A percentile compares a stretch with the other conserved stretches of the same genome.
Evolutionary conservation across 2,797 vertebrate species (phyloP).

Genomic region (Rhinophrynus dorsalis): DNA sequence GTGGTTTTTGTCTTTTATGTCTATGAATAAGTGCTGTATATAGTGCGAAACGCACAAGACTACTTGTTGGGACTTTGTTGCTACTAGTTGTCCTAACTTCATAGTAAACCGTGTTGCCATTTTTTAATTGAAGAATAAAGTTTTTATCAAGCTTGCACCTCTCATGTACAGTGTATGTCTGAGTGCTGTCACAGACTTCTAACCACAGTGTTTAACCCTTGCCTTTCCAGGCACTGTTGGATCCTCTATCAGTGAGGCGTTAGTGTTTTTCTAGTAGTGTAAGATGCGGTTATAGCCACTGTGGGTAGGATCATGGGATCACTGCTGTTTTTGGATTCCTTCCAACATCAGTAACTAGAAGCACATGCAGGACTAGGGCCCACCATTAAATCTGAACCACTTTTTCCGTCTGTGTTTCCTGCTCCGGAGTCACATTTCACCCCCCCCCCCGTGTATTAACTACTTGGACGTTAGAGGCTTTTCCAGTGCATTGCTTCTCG

Average conservation of each 20-base stretch:
- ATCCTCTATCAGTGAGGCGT: background rate
- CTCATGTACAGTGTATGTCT: no score
- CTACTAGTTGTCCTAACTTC: no score
- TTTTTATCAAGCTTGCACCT: no score
- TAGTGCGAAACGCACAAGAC: no score
- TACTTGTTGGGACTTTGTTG: no score
- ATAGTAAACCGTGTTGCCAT: no score
- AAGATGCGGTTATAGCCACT: background rate
- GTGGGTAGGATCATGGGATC: background rate
- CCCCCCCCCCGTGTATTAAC: constrained; percentile 1
- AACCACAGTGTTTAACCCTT: background rate
- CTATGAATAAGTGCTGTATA: no score
- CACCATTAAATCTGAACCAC: background rate
- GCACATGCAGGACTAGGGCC: background rate
- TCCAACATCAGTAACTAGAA: constrained; percentile 29
- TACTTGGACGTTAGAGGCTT: no score
- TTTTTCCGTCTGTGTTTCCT: constrained; percentile 11
- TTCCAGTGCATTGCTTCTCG: no score
- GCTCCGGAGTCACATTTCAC: constrained; percentile 13
- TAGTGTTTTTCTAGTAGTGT: background rate
- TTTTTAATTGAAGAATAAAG: no score
- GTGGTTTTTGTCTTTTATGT: no score
- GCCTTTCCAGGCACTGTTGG: background rate
- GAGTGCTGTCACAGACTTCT: no score
- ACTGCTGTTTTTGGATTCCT: background rate